Evolutionary conservation across 2,888 invertebrate species (phyloP).

Genomic region (Theodoxus fluviatilis): DNA sequence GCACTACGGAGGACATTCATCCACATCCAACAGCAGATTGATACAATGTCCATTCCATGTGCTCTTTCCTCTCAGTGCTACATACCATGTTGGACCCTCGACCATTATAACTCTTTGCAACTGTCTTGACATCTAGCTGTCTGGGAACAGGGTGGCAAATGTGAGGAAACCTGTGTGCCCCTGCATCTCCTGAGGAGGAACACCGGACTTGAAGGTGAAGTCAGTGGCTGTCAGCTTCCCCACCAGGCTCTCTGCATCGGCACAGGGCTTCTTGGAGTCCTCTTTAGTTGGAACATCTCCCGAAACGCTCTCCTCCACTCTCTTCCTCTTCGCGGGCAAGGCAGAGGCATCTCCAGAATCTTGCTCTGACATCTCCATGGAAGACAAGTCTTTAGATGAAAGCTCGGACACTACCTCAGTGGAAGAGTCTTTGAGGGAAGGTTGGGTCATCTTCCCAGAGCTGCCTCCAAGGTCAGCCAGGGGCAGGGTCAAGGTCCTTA

Average conservation of each 20-base stretch:
- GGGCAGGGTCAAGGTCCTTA: constrained; percentile 53
- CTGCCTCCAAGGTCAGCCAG: constrained; percentile 44
- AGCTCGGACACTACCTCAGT: too few relatives aligned
- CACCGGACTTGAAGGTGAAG: constrained; percentile 68
- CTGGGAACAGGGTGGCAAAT: constrained; percentile 87
- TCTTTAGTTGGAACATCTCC: background rate
- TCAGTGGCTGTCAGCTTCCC: constrained; percentile 38
- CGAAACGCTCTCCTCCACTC: constrained; percentile 21
- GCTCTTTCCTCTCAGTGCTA: too few relatives aligned
- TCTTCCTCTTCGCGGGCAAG: constrained; percentile 11
- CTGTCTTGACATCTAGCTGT: too few relatives aligned
- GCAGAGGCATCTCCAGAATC: too few relatives aligned
- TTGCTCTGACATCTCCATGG: too few relatives aligned
- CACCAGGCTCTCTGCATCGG: constrained; percentile 40
- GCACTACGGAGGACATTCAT: too few relatives aligned
- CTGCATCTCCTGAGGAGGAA: constrained; percentile 78
- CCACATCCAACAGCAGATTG: too few relatives aligned
- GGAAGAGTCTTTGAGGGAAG: too few relatives aligned
- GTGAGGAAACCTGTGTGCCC: constrained; percentile 98
- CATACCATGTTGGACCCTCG: too few relatives aligned
- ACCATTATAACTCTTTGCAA: background rate
- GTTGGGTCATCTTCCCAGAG: too few relatives aligned
- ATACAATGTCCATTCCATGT: too few relatives aligned
- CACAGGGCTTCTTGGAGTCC: background rate
- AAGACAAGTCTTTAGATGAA: too few relatives aligned